Percentiles rank a stretch among this genome's conserved stretches.
phyloP scores from a whole-genome alignment of 2,888 invertebrate species.

The Campoletis raptor region DNA sequence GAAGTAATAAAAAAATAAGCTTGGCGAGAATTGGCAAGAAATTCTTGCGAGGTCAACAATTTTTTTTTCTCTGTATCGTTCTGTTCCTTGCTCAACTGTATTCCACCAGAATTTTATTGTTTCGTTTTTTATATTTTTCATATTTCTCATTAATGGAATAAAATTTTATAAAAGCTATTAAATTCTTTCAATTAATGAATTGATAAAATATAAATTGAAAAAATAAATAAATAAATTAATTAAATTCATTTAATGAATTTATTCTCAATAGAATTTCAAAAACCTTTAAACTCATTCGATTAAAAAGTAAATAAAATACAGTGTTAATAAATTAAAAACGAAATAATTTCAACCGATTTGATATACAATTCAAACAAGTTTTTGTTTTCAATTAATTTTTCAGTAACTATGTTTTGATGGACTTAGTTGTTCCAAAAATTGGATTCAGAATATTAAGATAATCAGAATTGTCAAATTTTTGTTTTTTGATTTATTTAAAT shows the following conservation, averaged over 20 bases:
- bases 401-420: no score
- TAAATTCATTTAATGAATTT: not conserved
- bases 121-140: slow-evolving; percentile 17
- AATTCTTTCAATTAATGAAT: not conserved
- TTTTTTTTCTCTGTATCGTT: not conserved
- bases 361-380: not conserved
- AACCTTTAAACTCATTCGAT: not conserved
- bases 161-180: not conserved
- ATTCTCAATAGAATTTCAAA: not conserved
- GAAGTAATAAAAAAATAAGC: slow-evolving; percentile 82
- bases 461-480: not conserved
- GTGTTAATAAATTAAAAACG: not conserved
- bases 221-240: not conserved
- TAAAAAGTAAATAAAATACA: not conserved
- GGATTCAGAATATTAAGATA: no score
- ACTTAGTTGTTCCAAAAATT: no score
- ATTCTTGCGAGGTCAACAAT: slow-evolving; percentile 12
- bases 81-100: not conserved
- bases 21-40: slow-evolving; percentile 61
- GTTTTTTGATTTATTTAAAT: not conserved
- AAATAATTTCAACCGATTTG: not conserved
- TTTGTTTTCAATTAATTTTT: no score
- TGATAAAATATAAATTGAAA: not conserved
- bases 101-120: slow-evolving; percentile 9
- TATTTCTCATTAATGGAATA: not conserved